Evolutionary conservation across 2,113 vertebrate species (phyloP), one percentile per base, ranked within the genome.

Genomic region (Coregonus clupeaformis): DNA sequence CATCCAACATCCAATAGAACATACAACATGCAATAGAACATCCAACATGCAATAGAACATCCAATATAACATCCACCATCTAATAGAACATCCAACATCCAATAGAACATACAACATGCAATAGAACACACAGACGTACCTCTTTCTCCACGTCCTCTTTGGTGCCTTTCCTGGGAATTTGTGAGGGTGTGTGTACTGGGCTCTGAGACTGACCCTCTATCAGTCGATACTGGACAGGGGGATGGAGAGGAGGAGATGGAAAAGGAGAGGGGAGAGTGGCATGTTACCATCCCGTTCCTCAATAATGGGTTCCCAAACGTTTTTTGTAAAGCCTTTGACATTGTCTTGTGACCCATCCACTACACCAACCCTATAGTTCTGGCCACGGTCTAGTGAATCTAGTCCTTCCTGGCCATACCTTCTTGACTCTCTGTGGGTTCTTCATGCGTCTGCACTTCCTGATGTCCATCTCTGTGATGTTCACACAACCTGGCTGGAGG

Each of bases 391-490:
- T 36, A 36, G 32, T 36, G 9, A 7, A 9, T 22, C 6, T 22
- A 14, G 59, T 62, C n/a, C 22, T 22, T 20, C 6, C 20, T 20
- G 4, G 4, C 71, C 73, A 0, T 79, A 98, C 98, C 96, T 98
- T 99, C 90, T 98, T 99, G 77, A 98, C 96, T 82, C 96, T 94
- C 59, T 98, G 96, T 12, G 97, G 97, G 81, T 98, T 98, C 92
- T 98, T 99, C 93, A 99, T 94, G 76, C 97, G 95, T 68, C 98
- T 94, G 59, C 97, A 99, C 87, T 99, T 99, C 88, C 97, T 94
- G 89, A 99, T 99, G 85, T 99, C 97, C 98, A 99, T 98, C 91
- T 99, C 98, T 25, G 98, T 99, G 80, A 96, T 98, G 90, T 99
- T 99, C 69, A 99, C 98, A 87, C 97, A 99, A 75, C 98, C 98